Base-by-base conservation (phyloP, 92 coral and sea anemone genomes). In the Zoanthus sociatus region DNA sequence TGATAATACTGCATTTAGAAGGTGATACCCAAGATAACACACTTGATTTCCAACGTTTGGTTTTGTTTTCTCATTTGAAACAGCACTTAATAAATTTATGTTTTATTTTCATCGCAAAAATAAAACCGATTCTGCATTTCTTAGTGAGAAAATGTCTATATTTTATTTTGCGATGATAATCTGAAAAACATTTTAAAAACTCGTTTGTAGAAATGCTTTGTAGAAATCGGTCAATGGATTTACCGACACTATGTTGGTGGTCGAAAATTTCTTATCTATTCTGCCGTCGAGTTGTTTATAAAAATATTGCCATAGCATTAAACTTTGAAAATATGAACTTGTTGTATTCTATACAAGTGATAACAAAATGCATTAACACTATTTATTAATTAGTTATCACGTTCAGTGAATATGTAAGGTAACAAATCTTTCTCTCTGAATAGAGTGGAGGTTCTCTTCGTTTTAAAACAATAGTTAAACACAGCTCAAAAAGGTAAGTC, bases 111-210 rank as follows among this genome's bases (percentile, higher is more conserved):
- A 58, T 14, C 7, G 9, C 4, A 50, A 6, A 50, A 50, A 50
- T 50, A 53, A 14, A 11, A 58, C 33, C 6, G 2, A 46, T 3
- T 18, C 45, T 11, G 53, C 53, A 6, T 72, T 37, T 45, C 53
- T 8, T n/a, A 37, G 2, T 37, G 42, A 37, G 42, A 37, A 37
- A 37, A 37, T 37, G 42, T 33, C 46, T 13, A 0, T 72, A 42
- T 44, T 18, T 32, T 37, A 20, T 72, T 72, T 72, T 32, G 56
- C 11, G 9, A 4, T 46, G 32, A 18, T 18, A 73, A 73, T 73
- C 21, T 73, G 78, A 26, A 44, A 73, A 73, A 73, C 78, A 73
- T 47, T 73, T 73, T 73, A 20, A 50, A 42, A 73, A 42, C 50
- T 16, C 78, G 50, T n/a, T 46, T 1, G 20, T 58, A 58, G n/a